Conservation (phyloP, 2,113 vertebrate species). For the Nestor notabilis region DNA sequence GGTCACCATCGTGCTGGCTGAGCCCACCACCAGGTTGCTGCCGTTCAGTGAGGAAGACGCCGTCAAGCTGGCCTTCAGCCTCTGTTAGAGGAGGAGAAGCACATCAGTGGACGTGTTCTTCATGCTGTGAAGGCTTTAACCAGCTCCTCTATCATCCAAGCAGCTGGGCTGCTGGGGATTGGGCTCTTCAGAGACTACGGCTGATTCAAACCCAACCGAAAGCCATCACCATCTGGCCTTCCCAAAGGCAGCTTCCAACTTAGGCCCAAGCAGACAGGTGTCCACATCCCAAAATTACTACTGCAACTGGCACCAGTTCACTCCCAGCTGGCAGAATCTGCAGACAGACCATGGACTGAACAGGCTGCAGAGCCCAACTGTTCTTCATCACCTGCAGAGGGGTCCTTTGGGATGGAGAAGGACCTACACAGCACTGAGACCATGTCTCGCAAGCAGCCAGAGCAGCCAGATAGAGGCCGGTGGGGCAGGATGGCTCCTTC, state of each 20-base stretch:
- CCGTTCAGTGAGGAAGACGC: conserved; percentile 84
- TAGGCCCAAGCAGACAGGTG: background rate
- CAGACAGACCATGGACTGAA: background rate
- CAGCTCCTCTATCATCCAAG: background rate
- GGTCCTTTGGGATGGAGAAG: background rate
- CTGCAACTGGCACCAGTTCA: background rate
- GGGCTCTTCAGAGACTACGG: fast-evolving
- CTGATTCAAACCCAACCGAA: fast-evolving
- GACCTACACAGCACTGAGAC: fast-evolving
- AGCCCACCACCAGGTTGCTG: conserved; percentile 77
- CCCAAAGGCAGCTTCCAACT: background rate
- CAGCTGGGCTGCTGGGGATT: fast-evolving
- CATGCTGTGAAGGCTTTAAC: fast-evolving
- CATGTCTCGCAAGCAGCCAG: background rate
- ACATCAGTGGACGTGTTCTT: fast-evolving
- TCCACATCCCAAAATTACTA: background rate
- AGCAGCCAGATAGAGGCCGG: background rate
- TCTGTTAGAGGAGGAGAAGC: conserved; percentile 67
- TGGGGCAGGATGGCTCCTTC: background rate
- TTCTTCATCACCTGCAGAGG: fast-evolving
- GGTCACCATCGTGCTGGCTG: conserved; percentile 90
- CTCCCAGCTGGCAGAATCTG: background rate
- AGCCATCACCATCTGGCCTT: background rate
- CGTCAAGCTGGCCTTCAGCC: conserved; percentile 92
- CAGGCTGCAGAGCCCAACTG: background rate